Evolutionary conservation across 2,888 invertebrate genomes (phyloP).

Genomic region (Sepiola atlantica): DNA sequence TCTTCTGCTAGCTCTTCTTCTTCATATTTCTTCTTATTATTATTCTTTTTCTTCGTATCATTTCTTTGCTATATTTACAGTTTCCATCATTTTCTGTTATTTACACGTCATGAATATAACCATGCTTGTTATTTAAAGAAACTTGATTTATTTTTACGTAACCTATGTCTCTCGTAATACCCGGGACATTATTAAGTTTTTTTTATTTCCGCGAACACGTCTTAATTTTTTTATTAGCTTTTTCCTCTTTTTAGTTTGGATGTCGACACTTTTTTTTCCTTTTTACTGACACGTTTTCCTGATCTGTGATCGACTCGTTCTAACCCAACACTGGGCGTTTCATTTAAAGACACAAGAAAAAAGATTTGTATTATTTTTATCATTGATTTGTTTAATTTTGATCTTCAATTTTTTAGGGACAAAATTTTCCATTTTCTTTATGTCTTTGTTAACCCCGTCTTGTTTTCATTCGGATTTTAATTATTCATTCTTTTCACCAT

Average conservation of each 20-base stretch:
- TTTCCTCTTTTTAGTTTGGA: background rate
- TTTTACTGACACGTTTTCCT: background rate
- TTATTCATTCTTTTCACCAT: background rate
- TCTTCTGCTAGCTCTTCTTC: no score
- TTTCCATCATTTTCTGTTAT: background rate
- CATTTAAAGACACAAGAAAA: no score
- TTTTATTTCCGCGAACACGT: no score
- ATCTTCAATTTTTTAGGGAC: background rate
- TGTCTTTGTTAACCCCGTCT: background rate
- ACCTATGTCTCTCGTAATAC: background rate
- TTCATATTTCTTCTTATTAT: no score
- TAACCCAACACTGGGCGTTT: no score
- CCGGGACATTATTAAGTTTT: background rate
- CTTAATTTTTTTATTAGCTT: background rate
- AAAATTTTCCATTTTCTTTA: background rate
- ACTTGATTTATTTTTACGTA: background rate
- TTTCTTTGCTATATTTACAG: background rate
- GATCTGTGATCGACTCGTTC: background rate
- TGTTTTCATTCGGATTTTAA: background rate
- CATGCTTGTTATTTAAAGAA: background rate
- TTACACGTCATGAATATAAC: background rate
- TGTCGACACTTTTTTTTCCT: background rate
- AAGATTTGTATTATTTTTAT: background rate
- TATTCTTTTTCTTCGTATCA: background rate
- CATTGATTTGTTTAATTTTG: no score